phyloP scores from a whole-genome alignment of 2,797 vertebrate species.

The Acrossocheilus fasciatus region DNA sequence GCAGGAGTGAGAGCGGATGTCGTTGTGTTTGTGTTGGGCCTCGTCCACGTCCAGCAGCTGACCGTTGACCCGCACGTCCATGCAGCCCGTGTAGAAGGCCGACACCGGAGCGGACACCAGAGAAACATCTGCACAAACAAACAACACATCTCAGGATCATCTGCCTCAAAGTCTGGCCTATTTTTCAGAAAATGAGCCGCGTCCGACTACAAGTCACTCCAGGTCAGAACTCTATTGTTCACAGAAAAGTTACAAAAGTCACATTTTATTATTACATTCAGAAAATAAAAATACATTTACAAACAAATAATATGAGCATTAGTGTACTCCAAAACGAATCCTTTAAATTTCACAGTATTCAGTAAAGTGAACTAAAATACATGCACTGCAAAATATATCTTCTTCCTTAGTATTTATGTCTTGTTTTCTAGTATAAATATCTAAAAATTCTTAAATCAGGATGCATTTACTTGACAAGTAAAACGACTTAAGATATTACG shows the following conservation, averaged over 20 bases:
- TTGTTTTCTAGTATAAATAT: no score
- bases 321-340: no score
- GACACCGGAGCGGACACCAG: slow-evolving; percentile 89
- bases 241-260: no score
- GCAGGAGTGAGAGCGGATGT: slow-evolving; percentile 96
- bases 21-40: slow-evolving; percentile 90
- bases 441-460: no score
- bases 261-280: no score
- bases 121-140: slow-evolving; percentile 82
- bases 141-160: background rate
- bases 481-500: no score
- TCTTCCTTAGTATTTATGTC: no score
- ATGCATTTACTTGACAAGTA: no score
- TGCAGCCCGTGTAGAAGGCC: slow-evolving; percentile 91
- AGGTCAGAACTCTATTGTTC: background rate
- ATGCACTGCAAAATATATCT: no score
- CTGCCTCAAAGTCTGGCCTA: background rate
- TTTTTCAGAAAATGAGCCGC: background rate
- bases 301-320: background rate
- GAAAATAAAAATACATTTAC: background rate
- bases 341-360: no score
- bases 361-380: no score
- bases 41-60: slow-evolving; percentile 87
- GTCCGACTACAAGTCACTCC: background rate
- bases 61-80: slow-evolving; percentile 86